A percentile compares a stretch with the other conserved stretches of the same genome.
Conservation (phyloP, 2,888 invertebrate genomes). For the Cynaeus angustus region DNA sequence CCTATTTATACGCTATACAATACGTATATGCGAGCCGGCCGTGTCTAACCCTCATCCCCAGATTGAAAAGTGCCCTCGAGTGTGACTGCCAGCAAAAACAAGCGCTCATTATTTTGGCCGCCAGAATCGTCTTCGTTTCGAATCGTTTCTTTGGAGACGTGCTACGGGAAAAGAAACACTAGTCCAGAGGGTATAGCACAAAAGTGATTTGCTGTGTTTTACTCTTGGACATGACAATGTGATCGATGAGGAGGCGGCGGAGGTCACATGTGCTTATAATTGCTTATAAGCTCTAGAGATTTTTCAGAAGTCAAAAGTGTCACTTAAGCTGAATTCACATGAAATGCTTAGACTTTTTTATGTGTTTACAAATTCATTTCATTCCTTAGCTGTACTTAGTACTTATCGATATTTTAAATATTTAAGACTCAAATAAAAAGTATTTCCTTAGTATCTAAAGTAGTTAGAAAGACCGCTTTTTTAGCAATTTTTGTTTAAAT, state of each 20-base stretch:
- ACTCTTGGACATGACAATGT: conserved; percentile 64
- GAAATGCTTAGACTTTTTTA: no score
- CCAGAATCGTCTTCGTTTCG: conserved; percentile 28
- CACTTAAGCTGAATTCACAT: neutral
- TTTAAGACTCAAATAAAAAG: no score
- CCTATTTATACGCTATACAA: conserved; percentile 69
- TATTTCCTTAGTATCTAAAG: no score
- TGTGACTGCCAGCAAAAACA: conserved; percentile 46
- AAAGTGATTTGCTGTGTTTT: conserved; percentile 61
- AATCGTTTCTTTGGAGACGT: conserved; percentile 12
- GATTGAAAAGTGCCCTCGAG: conserved; percentile 46
- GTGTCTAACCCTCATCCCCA: conserved; percentile 41
- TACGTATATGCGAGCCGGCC: conserved; percentile 62
- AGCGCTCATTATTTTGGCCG: conserved; percentile 31
- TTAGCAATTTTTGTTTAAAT: no score
- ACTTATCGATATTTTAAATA: no score
- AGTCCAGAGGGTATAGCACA: conserved; percentile 48
- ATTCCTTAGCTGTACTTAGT: no score
- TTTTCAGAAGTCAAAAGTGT: conserved; percentile 43
- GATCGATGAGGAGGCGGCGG: conserved; percentile 68
- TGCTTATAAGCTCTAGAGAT: conserved; percentile 65
- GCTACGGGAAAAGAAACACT: conserved; percentile 21
- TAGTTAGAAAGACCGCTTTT: no score
- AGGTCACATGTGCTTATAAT: conserved; percentile 73
- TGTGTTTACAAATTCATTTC: no score